These are phyloP conservation scores for Pocota personata DNA, from an alignment of 2,888 invertebrate species.

Conservation along the genomic window DNA sequence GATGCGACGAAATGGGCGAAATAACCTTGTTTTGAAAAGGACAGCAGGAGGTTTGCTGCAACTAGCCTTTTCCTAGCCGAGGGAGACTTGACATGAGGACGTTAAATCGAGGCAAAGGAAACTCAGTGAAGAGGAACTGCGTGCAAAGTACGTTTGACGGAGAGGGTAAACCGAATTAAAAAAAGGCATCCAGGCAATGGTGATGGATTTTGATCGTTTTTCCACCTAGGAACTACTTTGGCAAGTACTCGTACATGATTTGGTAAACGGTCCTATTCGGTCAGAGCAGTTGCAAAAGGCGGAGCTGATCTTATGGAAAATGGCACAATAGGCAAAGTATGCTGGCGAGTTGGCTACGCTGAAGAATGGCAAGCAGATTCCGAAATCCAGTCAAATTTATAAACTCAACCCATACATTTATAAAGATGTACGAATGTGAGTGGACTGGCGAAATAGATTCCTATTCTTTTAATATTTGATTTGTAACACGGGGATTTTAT, in stretches of 20 bases:
- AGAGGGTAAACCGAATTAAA: no score
- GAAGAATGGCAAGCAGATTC: no score
- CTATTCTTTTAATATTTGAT: no score
- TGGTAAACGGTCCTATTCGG: not conserved
- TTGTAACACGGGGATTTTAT: no score
- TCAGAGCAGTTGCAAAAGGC: slow-evolving; percentile 2
- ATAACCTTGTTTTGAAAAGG: not conserved
- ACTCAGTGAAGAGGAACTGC: slow-evolving; percentile 45
- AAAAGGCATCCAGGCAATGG: not conserved
- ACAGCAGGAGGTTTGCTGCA: slow-evolving; percentile 43
- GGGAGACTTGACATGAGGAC: slow-evolving; percentile 18
- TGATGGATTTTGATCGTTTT: slow-evolving; percentile 6
- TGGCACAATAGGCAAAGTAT: not conserved
- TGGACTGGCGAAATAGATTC: no score
- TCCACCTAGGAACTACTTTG: no score
- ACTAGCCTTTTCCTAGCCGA: slow-evolving; percentile 62
- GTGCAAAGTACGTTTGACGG: not conserved
- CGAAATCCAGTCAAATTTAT: no score
- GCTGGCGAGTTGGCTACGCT: no score
- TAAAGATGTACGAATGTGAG: no score
- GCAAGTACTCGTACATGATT: not conserved
- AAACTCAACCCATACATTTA: no score
- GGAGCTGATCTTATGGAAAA: slow-evolving; percentile 4
- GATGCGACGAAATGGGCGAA: slow-evolving; percentile 53
- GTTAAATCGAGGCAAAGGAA: not conserved